These are phyloP conservation scores for Lysandra bellargus DNA, from an alignment of 2,888 invertebrate genomes.

Conservation along the genomic window DNA sequence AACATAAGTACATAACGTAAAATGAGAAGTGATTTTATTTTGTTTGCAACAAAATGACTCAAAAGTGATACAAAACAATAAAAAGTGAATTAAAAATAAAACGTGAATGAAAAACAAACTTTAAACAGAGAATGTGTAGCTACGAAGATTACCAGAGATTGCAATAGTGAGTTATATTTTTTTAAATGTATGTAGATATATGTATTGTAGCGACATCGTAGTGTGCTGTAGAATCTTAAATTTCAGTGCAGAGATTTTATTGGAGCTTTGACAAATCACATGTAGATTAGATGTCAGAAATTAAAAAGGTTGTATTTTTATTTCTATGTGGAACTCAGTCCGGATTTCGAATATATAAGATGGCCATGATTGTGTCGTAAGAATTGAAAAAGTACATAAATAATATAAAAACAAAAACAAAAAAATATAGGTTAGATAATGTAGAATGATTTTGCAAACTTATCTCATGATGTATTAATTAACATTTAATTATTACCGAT, in stretches of 20 bases:
- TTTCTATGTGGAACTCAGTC: constrained; percentile 35
- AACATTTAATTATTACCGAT: constrained; percentile 62
- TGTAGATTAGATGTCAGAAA: constrained; percentile 31
- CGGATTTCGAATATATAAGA: constrained; percentile 20
- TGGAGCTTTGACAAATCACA: constrained; percentile 55
- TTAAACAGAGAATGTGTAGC: constrained; percentile 60
- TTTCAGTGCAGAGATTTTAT: constrained; percentile 56
- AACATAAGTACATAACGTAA: constrained; percentile 63
- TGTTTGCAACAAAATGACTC: constrained; percentile 66
- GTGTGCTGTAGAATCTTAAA: constrained; percentile 54
- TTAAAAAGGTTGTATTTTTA: constrained; percentile 38
- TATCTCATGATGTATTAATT: constrained; percentile 61
- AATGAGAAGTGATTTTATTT: constrained; percentile 79
- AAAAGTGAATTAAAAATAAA: constrained; percentile 67
- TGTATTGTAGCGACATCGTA: constrained; percentile 51
- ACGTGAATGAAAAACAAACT: constrained; percentile 64
- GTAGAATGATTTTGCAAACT: constrained; percentile 66
- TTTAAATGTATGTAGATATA: constrained; percentile 63
- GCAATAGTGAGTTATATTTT: constrained; percentile 77
- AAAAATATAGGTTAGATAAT: constrained; percentile 57
- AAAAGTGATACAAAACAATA: constrained; percentile 54
- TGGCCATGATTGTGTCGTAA: constrained; percentile 31
- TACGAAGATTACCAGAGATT: constrained; percentile 69
- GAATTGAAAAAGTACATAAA: constrained; percentile 51
- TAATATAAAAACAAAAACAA: constrained; percentile 54